Percentiles rank a stretch among this genome's conserved stretches.
Conservation (phyloP, 1,140 invertebrate genomes). For the Orchesella cincta region DNA sequence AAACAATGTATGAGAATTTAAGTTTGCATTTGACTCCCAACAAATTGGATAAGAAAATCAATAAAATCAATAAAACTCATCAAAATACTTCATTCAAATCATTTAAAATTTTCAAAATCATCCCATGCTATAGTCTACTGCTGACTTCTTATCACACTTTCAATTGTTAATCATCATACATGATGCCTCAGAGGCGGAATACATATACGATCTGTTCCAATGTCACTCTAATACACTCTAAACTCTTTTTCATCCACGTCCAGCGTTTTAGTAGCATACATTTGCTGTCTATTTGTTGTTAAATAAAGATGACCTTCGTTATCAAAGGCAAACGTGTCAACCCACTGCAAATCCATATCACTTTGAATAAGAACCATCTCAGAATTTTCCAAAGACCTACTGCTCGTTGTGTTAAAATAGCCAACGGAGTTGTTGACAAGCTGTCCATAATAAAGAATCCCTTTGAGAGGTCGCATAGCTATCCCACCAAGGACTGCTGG, state of each 20-base stretch:
- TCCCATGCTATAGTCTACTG: no score
- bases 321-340: constrained; percentile 70
- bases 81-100: no score
- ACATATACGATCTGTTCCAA: constrained; percentile 67
- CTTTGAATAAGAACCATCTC: constrained; percentile 63
- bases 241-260: constrained; percentile 63
- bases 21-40: no score
- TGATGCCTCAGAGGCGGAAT: no score
- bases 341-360: constrained; percentile 68
- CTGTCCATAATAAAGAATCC: constrained; percentile 69
- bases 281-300: constrained; percentile 67
- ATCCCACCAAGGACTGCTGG: constrained; percentile 61
- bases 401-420: constrained; percentile 64
- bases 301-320: constrained; percentile 65
- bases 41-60: no score
- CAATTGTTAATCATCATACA: no score
- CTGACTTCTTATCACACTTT: no score
- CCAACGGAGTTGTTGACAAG: constrained; percentile 66
- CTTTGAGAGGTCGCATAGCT: constrained; percentile 62
- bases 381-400: not conserved
- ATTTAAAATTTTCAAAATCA: no score
- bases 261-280: constrained; percentile 62
- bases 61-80: no score
- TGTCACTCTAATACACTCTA: constrained; percentile 62
- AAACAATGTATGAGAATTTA: no score